phyloP scores from a whole-genome alignment of 2,797 vertebrate genomes.

The Chloroceryle inda region DNA sequence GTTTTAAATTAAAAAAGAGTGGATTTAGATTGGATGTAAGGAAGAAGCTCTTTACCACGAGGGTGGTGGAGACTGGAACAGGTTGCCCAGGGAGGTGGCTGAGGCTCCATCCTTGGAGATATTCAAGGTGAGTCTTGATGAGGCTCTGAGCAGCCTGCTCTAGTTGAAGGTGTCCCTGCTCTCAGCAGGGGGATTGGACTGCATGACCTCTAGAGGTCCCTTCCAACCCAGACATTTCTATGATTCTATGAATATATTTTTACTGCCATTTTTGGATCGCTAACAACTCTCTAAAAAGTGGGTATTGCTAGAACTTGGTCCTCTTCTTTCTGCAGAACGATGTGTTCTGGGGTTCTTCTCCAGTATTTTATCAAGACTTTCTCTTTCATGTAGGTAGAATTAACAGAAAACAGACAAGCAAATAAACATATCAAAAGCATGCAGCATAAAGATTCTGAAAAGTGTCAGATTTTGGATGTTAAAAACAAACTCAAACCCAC shows the following conservation, averaged over 20 bases:
- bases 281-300: neutral
- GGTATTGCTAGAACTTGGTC: neutral
- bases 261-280: neutral
- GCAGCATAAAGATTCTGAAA: neutral
- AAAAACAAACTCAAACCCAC: neutral
- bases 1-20: too few species aligned
- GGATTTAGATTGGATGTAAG: too few species aligned
- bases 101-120: too few species aligned
- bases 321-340: neutral
- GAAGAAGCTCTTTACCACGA: too few species aligned
- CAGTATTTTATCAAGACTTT: neutral
- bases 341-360: neutral
- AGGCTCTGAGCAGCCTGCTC: too few species aligned
- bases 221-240: too few species aligned
- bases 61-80: too few species aligned
- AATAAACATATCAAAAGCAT: neutral
- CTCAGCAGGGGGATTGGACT: too few species aligned
- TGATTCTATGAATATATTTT: neutral
- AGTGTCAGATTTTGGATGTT: neutral
- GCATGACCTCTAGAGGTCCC: too few species aligned
- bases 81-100: too few species aligned
- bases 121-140: too few species aligned
- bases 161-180: too few species aligned
- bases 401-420: neutral
- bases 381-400: neutral